These are phyloP conservation scores for Phrixothrix hirtus DNA, from an alignment of 2,888 invertebrate genomes.

Conservation along the genomic window DNA sequence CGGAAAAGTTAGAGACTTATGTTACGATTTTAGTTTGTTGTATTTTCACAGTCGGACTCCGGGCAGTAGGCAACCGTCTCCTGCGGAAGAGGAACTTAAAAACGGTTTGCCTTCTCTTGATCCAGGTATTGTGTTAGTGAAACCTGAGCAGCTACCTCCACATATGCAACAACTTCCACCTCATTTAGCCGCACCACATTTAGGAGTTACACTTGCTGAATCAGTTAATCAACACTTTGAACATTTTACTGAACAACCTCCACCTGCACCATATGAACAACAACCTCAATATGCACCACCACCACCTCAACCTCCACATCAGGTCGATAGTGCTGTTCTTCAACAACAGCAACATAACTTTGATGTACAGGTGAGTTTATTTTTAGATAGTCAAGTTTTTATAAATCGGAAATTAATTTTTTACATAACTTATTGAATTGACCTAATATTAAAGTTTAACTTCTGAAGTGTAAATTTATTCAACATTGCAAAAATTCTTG, in stretches of 20 bases:
- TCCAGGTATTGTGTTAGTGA: conserved; percentile 60
- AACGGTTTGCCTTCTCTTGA: conserved; percentile 55
- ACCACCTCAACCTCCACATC: conserved; percentile 53
- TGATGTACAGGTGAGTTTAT: conserved; percentile 73
- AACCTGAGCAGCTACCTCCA: conserved; percentile 61
- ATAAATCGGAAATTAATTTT: too few relatives aligned
- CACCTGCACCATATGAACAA: conserved; percentile 35
- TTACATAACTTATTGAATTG: too few relatives aligned
- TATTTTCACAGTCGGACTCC: conserved; percentile 67
- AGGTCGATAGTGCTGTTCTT: conserved; percentile 54
- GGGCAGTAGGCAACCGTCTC: conserved; percentile 89
- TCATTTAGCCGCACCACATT: conserved; percentile 56
- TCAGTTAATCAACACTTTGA: conserved; percentile 57
- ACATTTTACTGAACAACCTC: conserved; percentile 48
- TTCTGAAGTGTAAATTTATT: too few relatives aligned
- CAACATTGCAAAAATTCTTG: too few relatives aligned
- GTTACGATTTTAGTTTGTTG: conserved; percentile 25
- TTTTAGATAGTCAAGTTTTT: too few relatives aligned
- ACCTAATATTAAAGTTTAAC: too few relatives aligned
- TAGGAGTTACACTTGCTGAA: conserved; percentile 55
- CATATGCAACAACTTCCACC: conserved; percentile 53
- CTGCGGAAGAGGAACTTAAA: conserved; percentile 81
- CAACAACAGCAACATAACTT: conserved; percentile 71
- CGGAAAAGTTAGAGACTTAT: conserved; percentile 4
- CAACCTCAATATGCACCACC: conserved; percentile 45